phyloP scores from a whole-genome alignment of 2,888 invertebrate genomes.

The Drosophila cognata region DNA sequence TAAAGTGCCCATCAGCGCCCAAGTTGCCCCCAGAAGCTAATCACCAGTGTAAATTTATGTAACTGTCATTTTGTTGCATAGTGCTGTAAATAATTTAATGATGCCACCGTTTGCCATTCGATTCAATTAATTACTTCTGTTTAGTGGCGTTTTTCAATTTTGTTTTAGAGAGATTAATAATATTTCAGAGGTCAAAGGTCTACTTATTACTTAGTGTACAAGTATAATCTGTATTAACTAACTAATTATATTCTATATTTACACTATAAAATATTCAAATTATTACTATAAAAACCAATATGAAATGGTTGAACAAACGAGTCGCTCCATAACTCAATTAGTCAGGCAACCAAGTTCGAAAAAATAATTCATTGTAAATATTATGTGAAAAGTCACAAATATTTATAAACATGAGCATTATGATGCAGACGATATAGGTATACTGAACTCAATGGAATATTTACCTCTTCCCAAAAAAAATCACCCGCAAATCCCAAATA shows the following conservation, averaged over 20 bases:
- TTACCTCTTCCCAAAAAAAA: not conserved
- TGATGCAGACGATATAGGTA: not conserved
- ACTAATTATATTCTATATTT: not conserved
- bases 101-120: not conserved
- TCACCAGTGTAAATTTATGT: conserved; percentile 20
- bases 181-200: not conserved
- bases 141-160: not conserved
- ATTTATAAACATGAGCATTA: not conserved
- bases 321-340: not conserved
- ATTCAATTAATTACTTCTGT: not conserved
- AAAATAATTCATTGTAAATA: not conserved
- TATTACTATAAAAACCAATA: not conserved
- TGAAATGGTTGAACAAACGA: not conserved
- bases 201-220: not conserved
- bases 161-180: not conserved
- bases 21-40: conserved; percentile 44
- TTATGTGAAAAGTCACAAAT: not conserved
- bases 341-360: not conserved
- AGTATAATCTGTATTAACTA: not conserved
- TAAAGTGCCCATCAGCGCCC: conserved; percentile 33
- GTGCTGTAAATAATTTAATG: not conserved
- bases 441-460: not conserved
- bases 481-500: not conserved
- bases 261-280: not conserved
- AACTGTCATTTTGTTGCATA: conserved; percentile 15